These are phyloP conservation scores for Crax fasciolata DNA, from an alignment of 2,797 vertebrate genomes.

Conservation along the genomic window DNA sequence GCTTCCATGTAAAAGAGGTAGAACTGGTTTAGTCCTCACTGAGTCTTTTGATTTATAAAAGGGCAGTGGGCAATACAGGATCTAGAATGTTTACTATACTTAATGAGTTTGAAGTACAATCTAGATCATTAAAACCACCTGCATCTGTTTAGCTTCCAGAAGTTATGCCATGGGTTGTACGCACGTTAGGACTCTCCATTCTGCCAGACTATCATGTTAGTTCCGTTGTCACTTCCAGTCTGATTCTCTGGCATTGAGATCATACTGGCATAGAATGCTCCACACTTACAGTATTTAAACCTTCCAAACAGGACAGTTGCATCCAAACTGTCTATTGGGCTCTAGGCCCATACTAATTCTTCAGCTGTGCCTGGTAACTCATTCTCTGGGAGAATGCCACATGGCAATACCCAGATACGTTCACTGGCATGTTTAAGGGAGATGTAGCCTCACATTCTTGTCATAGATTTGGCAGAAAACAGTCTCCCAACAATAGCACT, in stretches of 20 bases:
- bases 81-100: neutral
- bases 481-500: neutral
- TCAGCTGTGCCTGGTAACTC: conserved; percentile 9
- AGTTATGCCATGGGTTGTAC: neutral
- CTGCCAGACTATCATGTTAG: neutral
- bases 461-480: conserved; percentile 16
- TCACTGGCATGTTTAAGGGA: conserved; percentile 3
- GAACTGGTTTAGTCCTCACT: neutral
- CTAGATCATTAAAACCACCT: neutral
- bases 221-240: neutral
- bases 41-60: conserved; percentile 1
- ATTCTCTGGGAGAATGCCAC: conserved; percentile 34
- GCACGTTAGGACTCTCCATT: neutral
- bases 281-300: neutral
- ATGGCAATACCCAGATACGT: conserved; percentile 22
- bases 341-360: neutral
- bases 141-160: neutral
- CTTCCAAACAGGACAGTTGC: neutral
- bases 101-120: neutral
- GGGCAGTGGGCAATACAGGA: neutral
- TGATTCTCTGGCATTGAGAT: conserved; percentile 3
- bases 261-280: neutral
- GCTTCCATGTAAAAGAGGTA: neutral
- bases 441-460: neutral
- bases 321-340: conserved; percentile 9